Conservation (phyloP, 2,113 vertebrate genomes). For the Lutjanus erythropterus region DNA sequence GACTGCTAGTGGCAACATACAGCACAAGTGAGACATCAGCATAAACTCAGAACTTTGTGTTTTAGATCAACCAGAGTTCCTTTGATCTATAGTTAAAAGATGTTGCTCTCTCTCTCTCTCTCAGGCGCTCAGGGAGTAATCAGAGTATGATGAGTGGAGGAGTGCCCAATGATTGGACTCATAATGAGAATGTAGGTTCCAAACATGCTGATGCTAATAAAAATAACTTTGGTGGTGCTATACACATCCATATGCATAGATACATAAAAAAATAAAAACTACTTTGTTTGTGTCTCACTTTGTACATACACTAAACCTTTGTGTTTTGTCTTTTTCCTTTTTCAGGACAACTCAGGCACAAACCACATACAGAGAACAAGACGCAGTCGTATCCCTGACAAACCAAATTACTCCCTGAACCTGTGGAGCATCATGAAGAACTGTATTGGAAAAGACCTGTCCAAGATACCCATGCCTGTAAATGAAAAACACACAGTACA, state of each 20-base stretch:
- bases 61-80: not conserved
- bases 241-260: not conserved
- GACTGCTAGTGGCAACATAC: slow-evolving; percentile 85
- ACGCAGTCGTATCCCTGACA: slow-evolving; percentile 83
- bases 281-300: not conserved
- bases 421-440: slow-evolving; percentile 89
- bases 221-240: not conserved
- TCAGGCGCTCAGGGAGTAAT: slow-evolving; percentile 89
- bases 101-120: slow-evolving; percentile 36
- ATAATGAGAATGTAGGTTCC: slow-evolving; percentile 88
- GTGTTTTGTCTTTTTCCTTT: not conserved
- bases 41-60: not conserved
- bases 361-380: slow-evolving; percentile 79
- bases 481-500: slow-evolving; percentile 28
- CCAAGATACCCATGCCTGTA: slow-evolving; percentile 96
- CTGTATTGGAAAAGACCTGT: slow-evolving; percentile 96
- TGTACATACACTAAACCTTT: not conserved
- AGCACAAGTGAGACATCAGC: slow-evolving; percentile 86
- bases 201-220: not conserved
- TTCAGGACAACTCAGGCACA: slow-evolving; percentile 76
- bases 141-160: slow-evolving; percentile 88
- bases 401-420: slow-evolving; percentile 85
- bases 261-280: not conserved
- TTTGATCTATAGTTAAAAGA: slow-evolving; percentile 6
- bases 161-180: slow-evolving; percentile 90